Base-by-base conservation (phyloP, 2,888 invertebrate genomes). In the Drosophila anomelani region DNA sequence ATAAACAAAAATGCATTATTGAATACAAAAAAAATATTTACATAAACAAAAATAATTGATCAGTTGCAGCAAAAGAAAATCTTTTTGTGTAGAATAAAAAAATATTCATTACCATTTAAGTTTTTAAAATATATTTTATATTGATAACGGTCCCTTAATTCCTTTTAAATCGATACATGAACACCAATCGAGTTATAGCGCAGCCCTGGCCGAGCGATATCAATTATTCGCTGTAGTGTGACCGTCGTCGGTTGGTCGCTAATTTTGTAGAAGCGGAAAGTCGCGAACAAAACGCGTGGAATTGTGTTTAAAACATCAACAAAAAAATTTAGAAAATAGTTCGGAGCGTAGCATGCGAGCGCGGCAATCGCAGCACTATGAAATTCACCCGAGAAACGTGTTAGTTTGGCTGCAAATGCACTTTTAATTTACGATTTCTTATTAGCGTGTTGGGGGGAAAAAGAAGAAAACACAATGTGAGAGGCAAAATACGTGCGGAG, bases 231-330 rank as follows among this genome's bases (percentile, higher is more conserved):
- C 26, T 41, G 34, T 47, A 39, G 38, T 63, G 39, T 49, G 49
- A 44, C 64, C 49, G 51, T 64, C 49, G 51, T 17, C 58, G 61
- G 58, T 58, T 58, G 59, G 61, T 61, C 61, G 41, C 61, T 61
- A 61, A 61, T 59, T 61, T 61, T 58, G 59, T 58, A 59, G 61
- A 66, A 53, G 66, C 64, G 64, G 49, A 64, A 64, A 66, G 66
- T 66, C 51, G 81, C 83, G 83, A 67, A 78, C 78, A 63, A 89
- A 89, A 77, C 83, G 89, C 86, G 87, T 88, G 88, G 76, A 85
- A 79, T 77, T 44, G 62, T 72, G 81, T 58, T 78, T 78, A 78
- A 85, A 82, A 68, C 70, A 74, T 75, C 76, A 85, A 83, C 51
- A 73, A 83, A 72, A 80, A 85, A 77, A 71, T 41, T 39, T 29